Evolutionary conservation across 2,888 invertebrate species (phyloP).

Genomic region (Odiellus spinosus): DNA sequence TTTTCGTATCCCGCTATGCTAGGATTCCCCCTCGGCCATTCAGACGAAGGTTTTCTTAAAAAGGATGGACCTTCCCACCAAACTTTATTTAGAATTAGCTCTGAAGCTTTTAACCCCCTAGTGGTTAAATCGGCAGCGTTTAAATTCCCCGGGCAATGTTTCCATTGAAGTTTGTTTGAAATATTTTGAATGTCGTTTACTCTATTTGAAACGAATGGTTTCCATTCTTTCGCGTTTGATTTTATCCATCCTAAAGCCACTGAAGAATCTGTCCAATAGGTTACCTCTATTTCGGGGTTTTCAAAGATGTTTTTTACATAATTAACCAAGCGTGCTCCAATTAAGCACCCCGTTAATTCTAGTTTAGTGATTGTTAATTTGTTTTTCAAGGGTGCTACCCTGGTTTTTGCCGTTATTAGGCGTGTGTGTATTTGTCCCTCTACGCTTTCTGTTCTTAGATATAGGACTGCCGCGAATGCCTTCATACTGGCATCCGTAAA

Average conservation of each 20-base stretch:
- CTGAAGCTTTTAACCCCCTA: conserved; percentile 15
- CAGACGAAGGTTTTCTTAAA: conserved; percentile 4
- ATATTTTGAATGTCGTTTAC: conserved; percentile 18
- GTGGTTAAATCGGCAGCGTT: conserved; percentile 24
- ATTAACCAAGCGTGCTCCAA: not conserved
- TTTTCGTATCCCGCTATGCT: too few relatives aligned
- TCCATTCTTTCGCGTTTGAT: conserved; percentile 11
- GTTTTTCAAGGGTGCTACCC: conserved; percentile 16
- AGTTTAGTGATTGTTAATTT: conserved; percentile 18
- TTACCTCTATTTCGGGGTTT: not conserved
- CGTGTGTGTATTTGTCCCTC: too few relatives aligned
- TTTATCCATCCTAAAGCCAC: conserved; percentile 20
- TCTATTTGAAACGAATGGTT: conserved; percentile 21
- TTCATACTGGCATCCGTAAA: conserved; percentile 19
- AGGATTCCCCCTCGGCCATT: not conserved
- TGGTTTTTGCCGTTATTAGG: conserved; percentile 7
- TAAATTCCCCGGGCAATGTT: conserved; percentile 20
- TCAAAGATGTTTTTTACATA: conserved; percentile 3
- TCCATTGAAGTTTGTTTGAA: conserved; percentile 15
- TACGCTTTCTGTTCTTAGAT: conserved; percentile 8
- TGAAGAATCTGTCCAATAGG: conserved; percentile 18
- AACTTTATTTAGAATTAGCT: conserved; percentile 5
- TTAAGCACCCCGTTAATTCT: conserved; percentile 18
- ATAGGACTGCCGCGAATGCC: conserved; percentile 19
- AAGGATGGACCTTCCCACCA: conserved; percentile 23